Conservation (phyloP, 2,888 invertebrate species). For the Drosophila eohydei region DNA sequence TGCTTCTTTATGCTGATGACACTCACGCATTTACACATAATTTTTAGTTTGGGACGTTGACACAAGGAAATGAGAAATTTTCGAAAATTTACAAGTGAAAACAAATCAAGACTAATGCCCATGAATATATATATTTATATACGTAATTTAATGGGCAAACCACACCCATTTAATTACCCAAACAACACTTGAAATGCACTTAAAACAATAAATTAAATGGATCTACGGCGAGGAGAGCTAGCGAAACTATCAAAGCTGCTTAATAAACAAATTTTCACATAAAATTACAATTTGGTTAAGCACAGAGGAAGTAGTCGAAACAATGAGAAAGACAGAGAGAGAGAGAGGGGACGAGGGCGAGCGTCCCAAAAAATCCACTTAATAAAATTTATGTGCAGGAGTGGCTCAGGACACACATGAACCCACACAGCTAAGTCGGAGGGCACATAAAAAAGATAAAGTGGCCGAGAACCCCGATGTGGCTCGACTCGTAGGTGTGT, state of each 20-base stretch:
- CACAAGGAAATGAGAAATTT: constrained; percentile 46
- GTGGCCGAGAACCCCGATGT: constrained; percentile 41
- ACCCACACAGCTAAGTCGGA: constrained; percentile 58
- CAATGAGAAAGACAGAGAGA: constrained; percentile 17
- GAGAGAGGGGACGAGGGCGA: constrained; percentile 4
- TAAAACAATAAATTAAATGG: constrained; percentile 73
- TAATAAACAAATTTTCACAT: constrained; percentile 84
- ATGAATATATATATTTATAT: constrained; percentile 48
- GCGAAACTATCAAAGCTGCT: constrained; percentile 75
- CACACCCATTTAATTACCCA: constrained; percentile 79
- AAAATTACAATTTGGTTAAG: constrained; percentile 73
- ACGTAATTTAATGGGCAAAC: constrained; percentile 59
- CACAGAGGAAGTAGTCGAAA: constrained; percentile 39
- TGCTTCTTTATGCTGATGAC: constrained; percentile 36
- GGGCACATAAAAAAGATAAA: constrained; percentile 67
- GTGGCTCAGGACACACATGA: constrained; percentile 65
- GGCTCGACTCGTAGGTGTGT: constrained; percentile 60
- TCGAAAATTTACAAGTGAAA: constrained; percentile 52
- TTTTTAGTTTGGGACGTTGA: constrained; percentile 60
- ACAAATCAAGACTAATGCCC: constrained; percentile 75
- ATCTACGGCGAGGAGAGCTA: constrained; percentile 23
- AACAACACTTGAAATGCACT: constrained; percentile 66
- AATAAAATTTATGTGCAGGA: constrained; percentile 81
- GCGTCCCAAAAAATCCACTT: constrained; percentile 73
- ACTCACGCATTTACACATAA: constrained; percentile 67